Evolutionary conservation across 2,113 vertebrate species (phyloP).

Genomic region (Stigmatopora nigra): DNA sequence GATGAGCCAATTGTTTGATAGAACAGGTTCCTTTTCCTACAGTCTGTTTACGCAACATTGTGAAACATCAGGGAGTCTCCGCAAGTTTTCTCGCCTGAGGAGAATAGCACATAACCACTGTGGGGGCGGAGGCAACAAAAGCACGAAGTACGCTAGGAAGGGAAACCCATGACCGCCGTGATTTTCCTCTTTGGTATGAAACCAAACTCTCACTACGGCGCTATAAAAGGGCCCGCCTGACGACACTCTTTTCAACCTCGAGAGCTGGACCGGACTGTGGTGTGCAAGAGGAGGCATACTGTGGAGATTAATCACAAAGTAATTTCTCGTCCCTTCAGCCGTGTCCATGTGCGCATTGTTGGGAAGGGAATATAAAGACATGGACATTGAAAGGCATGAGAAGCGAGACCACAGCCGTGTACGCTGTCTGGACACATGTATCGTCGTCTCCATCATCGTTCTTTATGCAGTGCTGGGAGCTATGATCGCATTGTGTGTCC

Average conservation of each 20-base stretch:
- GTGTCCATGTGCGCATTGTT: constrained; percentile 5
- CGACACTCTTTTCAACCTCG: neutral
- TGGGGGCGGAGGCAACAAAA: neutral
- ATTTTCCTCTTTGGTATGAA: constrained; percentile 44
- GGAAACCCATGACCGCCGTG: constrained; percentile 65
- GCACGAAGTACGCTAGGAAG: constrained; percentile 26
- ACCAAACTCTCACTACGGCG: neutral
- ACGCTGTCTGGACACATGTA: constrained; percentile 45
- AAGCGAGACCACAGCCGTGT: constrained; percentile 4
- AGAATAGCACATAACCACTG: neutral
- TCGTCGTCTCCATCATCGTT: constrained; percentile 44
- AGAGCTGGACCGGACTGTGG: neutral
- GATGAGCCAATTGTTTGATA: neutral
- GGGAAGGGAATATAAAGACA: neutral
- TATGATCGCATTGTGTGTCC: constrained; percentile 19
- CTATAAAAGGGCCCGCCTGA: constrained; percentile 26
- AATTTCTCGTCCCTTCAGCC: neutral
- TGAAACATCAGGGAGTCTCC: constrained; percentile 31
- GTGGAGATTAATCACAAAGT: neutral
- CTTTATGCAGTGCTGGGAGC: constrained; percentile 35
- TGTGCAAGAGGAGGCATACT: constrained; percentile 7
- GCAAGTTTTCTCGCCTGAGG: constrained; percentile 29
- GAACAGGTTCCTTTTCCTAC: neutral
- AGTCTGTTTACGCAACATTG: constrained; percentile 15
- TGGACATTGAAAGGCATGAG: constrained; percentile 56